These are phyloP conservation scores for Australoheros facetus DNA, from an alignment of 2,797 vertebrate genomes.

Conservation along the genomic window DNA sequence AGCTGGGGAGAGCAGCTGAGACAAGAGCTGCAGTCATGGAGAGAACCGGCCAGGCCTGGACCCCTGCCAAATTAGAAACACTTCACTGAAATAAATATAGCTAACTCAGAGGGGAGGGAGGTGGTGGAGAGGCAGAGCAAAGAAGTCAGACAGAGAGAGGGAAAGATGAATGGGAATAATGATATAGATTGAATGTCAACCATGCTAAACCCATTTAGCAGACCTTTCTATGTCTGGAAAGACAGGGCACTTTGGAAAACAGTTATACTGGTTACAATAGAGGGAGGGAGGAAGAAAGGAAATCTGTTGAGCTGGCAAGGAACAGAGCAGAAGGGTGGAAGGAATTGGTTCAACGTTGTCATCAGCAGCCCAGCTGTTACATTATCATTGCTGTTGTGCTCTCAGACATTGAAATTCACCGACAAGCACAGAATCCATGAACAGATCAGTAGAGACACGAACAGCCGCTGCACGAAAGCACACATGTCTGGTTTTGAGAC, in stretches of 20 bases:
- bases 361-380: constrained; percentile 79
- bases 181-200: constrained; percentile 66
- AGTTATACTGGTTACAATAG: constrained; percentile 56
- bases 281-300: constrained; percentile 22
- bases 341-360: constrained; percentile 74
- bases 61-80: constrained; percentile 82
- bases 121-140: constrained; percentile 35
- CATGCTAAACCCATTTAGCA: constrained; percentile 61
- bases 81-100: constrained; percentile 84
- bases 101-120: constrained; percentile 59
- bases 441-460: constrained; percentile 28
- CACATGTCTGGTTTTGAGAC: neutral
- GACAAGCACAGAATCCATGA: constrained; percentile 43
- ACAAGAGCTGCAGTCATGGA: constrained; percentile 83
- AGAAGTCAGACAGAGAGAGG: constrained; percentile 27
- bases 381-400: constrained; percentile 64
- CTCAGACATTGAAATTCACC: constrained; percentile 63
- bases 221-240: constrained; percentile 39
- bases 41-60: constrained; percentile 80
- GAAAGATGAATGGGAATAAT: constrained; percentile 58
- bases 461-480: constrained; percentile 25
- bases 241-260: constrained; percentile 36
- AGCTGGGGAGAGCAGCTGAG: constrained; percentile 86
- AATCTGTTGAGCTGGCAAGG: constrained; percentile 69
- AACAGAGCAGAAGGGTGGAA: constrained; percentile 68